These are phyloP conservation scores for Bovichtus diacanthus DNA, from an alignment of 2,797 vertebrate genomes.

Conservation along the genomic window DNA sequence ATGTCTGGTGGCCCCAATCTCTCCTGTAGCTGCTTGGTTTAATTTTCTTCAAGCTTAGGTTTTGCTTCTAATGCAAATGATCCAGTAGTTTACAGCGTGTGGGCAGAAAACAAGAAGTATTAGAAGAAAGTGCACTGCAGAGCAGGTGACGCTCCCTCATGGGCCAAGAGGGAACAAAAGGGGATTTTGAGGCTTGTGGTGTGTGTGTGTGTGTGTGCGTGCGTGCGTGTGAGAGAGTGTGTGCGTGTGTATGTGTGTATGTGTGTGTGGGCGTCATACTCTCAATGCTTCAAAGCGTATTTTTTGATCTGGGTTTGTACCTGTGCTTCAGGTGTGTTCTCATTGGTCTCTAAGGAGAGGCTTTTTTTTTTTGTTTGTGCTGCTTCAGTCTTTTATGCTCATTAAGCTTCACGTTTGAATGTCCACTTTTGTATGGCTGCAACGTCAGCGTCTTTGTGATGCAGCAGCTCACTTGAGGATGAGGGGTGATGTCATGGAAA, in stretches of 20 bases:
- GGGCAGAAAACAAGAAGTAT: slow-evolving; percentile 26
- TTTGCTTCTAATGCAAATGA: slow-evolving; percentile 45
- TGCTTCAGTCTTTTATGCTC: slow-evolving; percentile 24
- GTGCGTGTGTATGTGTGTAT: too few relatives aligned
- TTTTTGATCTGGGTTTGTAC: slow-evolving; percentile 60
- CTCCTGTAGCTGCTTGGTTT: slow-evolving; percentile 37
- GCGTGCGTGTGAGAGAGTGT: slow-evolving; percentile 18
- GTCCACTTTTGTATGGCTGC: slow-evolving; percentile 36
- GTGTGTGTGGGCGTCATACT: slow-evolving; percentile 24
- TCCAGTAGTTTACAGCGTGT: slow-evolving; percentile 29
- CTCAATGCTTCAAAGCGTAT: slow-evolving; percentile 43
- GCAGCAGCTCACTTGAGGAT: slow-evolving; percentile 39
- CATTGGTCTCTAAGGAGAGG: slow-evolving; percentile 58
- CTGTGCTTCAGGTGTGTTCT: slow-evolving; percentile 71
- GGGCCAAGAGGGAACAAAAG: slow-evolving; percentile 57
- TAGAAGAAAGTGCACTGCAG: neutral
- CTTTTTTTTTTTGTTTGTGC: neutral
- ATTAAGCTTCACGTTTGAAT: slow-evolving; percentile 24
- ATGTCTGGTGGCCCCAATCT: slow-evolving; percentile 30
- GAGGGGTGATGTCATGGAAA: slow-evolving; percentile 53
- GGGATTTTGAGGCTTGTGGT: slow-evolving; percentile 52
- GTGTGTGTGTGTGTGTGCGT: slow-evolving; percentile 40
- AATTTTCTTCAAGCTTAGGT: slow-evolving; percentile 38
- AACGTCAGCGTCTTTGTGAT: slow-evolving; percentile 28
- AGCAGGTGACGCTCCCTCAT: slow-evolving; percentile 60